Percentiles rank a stretch among this genome's conserved stretches.
Evolutionary conservation across 2,797 vertebrate genomes (phyloP).

Genomic region (Gallirallus australis): DNA sequence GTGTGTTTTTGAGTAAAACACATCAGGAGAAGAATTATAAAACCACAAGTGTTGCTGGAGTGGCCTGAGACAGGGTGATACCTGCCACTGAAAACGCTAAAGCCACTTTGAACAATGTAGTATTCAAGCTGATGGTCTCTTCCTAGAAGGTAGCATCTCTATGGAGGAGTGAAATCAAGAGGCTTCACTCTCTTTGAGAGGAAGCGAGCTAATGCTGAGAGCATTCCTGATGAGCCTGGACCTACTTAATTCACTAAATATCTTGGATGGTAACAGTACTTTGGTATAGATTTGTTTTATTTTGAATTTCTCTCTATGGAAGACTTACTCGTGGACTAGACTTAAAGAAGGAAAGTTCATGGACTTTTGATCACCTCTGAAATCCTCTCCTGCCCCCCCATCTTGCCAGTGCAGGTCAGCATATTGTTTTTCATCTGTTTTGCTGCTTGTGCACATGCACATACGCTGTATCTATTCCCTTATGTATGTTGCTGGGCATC

Average conservation of each 20-base stretch:
- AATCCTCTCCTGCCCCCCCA: neutral
- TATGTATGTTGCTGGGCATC: neutral
- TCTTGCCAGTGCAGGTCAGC: neutral
- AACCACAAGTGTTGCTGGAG: neutral
- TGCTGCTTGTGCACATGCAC: rapidly evolving
- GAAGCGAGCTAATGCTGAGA: neutral
- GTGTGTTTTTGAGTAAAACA: constrained; percentile 5
- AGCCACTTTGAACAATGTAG: neutral
- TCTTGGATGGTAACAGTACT: neutral
- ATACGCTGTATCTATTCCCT: rapidly evolving
- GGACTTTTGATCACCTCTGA: neutral
- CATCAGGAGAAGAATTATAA: neutral
- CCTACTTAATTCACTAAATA: neutral
- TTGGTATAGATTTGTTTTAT: neutral
- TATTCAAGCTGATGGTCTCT: neutral
- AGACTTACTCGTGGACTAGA: neutral
- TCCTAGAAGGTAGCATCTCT: neutral
- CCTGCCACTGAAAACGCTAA: neutral
- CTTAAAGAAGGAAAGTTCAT: neutral
- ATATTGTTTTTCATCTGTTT: neutral
- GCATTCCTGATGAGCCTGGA: neutral
- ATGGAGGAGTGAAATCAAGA: neutral
- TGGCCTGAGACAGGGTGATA: neutral
- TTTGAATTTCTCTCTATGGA: neutral
- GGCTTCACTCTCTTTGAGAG: neutral